Evolutionary conservation across 1,140 invertebrate genomes (phyloP).

Genomic region (Theocolax elegans): DNA sequence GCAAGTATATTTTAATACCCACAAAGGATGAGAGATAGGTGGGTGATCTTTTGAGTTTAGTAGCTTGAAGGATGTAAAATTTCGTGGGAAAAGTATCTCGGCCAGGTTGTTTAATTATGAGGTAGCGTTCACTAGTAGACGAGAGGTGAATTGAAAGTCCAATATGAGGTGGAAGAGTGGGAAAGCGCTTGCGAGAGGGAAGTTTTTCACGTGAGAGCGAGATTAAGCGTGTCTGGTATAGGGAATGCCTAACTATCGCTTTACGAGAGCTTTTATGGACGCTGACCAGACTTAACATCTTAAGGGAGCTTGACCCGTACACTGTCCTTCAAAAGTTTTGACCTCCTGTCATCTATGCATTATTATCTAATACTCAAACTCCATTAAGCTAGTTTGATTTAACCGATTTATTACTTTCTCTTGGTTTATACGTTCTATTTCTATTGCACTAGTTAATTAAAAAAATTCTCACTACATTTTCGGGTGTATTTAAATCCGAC

Average conservation of each 20-base stretch:
- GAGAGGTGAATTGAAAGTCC: neutral
- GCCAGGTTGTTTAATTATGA: constrained; percentile 9
- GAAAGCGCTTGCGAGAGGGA: neutral
- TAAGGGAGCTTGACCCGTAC: constrained; percentile 17
- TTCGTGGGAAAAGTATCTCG: too few species aligned
- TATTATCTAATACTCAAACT: too few species aligned
- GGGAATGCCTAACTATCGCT: constrained; percentile 30
- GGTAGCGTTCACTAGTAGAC: neutral
- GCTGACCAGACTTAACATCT: constrained; percentile 9
- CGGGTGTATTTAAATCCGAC: too few species aligned
- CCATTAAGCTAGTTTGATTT: too few species aligned
- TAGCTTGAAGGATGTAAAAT: too few species aligned
- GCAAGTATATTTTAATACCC: too few species aligned
- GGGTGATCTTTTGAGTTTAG: too few species aligned
- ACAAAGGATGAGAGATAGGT: too few species aligned
- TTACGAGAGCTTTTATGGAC: constrained; percentile 31
- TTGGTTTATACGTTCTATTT: too few species aligned
- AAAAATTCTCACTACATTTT: too few species aligned
- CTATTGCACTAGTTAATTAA: too few species aligned
- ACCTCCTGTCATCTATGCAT: neutral
- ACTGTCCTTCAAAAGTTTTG: constrained; percentile 11
- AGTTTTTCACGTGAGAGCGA: constrained; percentile 27
- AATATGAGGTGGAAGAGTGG: neutral
- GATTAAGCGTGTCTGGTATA: constrained; percentile 23
- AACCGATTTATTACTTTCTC: too few species aligned